Evolutionary conservation across 53 echinoderm and acorn worm genomes (phyloP).

Genomic region (Paracentrotus lividus): DNA sequence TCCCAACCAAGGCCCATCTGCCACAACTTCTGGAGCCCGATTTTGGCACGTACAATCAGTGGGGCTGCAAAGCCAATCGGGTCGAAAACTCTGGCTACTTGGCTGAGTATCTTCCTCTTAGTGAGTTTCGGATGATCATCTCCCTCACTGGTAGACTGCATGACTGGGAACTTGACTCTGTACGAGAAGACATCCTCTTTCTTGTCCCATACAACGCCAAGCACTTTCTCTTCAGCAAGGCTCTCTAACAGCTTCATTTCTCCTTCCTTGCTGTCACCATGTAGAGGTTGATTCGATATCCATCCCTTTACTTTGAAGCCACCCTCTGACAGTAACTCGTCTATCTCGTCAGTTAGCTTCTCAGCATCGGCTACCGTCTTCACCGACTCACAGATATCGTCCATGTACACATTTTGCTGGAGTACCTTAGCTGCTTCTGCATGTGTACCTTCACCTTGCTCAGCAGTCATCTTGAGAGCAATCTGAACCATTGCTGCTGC

Average conservation of each 20-base stretch:
- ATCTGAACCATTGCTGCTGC: slow-evolving; percentile 67
- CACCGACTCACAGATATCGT: slow-evolving; percentile 73
- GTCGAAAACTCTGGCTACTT: slow-evolving; percentile 45
- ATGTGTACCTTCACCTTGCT: neutral
- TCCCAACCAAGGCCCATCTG: slow-evolving; percentile 67
- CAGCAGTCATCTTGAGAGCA: slow-evolving; percentile 71
- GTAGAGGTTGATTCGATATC: slow-evolving; percentile 51
- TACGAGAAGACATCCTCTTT: slow-evolving; percentile 44
- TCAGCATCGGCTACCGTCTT: neutral
- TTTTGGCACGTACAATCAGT: slow-evolving; percentile 59
- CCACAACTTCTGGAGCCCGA: slow-evolving; percentile 62
- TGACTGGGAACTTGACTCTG: neutral
- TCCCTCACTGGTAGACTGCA: neutral
- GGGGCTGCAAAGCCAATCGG: slow-evolving; percentile 63
- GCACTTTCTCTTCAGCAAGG: slow-evolving; percentile 69
- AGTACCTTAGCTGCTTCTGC: slow-evolving; percentile 62
- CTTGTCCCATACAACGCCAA: slow-evolving; percentile 76
- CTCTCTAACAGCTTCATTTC: slow-evolving; percentile 38
- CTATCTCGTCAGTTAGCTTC: slow-evolving; percentile 55
- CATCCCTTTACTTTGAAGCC: slow-evolving; percentile 77
- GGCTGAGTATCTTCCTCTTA: slow-evolving; percentile 54
- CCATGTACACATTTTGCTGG: slow-evolving; percentile 68
- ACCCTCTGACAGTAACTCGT: slow-evolving; percentile 47
- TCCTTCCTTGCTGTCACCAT: slow-evolving; percentile 38
- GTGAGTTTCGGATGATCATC: neutral